Conservation (phyloP, 2,797 vertebrate species). For the Sorex maritimensis region DNA sequence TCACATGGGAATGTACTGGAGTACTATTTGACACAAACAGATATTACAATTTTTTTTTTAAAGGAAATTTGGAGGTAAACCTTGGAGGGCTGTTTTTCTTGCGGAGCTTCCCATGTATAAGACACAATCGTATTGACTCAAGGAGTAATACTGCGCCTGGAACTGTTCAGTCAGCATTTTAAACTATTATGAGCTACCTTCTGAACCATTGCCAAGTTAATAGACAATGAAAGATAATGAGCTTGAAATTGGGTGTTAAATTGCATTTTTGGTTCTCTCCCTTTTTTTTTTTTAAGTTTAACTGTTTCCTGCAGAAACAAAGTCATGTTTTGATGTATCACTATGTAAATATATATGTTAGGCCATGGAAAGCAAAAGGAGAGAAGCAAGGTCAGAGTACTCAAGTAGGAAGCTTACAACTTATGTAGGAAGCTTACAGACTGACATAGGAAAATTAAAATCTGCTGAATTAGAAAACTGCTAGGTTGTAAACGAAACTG, state of each 20-base stretch:
- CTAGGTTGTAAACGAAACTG: slow-evolving; percentile 69
- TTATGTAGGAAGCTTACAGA: background rate
- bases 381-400: slow-evolving; percentile 66
- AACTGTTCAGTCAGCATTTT: slow-evolving; percentile 94
- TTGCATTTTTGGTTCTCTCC: slow-evolving; percentile 94
- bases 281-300: slow-evolving; percentile 91
- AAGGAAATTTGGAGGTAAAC: slow-evolving; percentile 81
- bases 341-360: slow-evolving; percentile 90
- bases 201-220: slow-evolving; percentile 95
- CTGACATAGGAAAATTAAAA: slow-evolving; percentile 80
- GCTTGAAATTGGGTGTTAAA: slow-evolving; percentile 96
- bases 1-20: background rate
- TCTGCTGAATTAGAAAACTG: slow-evolving; percentile 76
- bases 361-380: slow-evolving; percentile 75
- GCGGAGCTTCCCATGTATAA: slow-evolving; percentile 82
- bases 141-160: slow-evolving; percentile 90
- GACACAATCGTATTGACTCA: slow-evolving; percentile 88
- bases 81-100: slow-evolving; percentile 83
- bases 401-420: slow-evolving; percentile 61
- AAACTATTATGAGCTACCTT: slow-evolving; percentile 95
- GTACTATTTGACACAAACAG: slow-evolving; percentile 60
- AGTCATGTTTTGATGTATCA: slow-evolving; percentile 89
- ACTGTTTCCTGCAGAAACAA: slow-evolving; percentile 92
- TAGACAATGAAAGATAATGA: slow-evolving; percentile 96
- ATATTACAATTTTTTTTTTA: slow-evolving; percentile 18